Conservation (phyloP, 2,113 vertebrate genomes). For the Pholis gunnellus region DNA sequence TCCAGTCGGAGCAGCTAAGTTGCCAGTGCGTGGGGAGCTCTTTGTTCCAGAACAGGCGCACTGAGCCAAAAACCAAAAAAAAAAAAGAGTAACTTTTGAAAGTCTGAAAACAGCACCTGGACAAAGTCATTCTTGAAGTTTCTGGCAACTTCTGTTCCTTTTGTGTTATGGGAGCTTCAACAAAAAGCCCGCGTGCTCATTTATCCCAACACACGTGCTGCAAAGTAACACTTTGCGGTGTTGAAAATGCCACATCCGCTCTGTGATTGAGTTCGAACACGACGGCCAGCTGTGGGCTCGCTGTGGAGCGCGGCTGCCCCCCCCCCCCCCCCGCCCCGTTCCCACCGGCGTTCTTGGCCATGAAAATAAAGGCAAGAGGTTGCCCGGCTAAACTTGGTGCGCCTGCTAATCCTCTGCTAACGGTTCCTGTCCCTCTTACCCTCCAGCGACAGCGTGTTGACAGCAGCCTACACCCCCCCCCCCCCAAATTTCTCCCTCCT, state of each 20-base stretch:
- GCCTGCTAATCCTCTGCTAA: constrained; percentile 88
- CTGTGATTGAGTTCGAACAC: constrained; percentile 22
- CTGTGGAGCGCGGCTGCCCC: constrained; percentile 11
- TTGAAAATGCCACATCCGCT: constrained; percentile 30
- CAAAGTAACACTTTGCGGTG: constrained; percentile 15
- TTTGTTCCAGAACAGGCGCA: not conserved
- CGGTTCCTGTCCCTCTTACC: constrained; percentile 88
- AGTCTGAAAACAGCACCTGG: constrained; percentile 30
- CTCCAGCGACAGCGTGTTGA: constrained; percentile 84
- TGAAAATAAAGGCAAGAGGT: constrained; percentile 59
- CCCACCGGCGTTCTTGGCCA: constrained; percentile 38
- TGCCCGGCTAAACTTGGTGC: constrained; percentile 79
- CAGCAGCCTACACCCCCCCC: constrained; percentile 64
- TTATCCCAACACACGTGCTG: not conserved
- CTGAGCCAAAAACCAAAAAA: not conserved
- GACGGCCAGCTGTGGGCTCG: constrained; percentile 9
- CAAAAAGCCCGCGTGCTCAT: not conserved
- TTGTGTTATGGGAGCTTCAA: not conserved
- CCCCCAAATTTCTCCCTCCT: constrained; percentile 8
- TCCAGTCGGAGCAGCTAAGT: constrained; percentile 1
- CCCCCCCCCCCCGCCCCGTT: constrained; percentile 13
- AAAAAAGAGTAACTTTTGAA: not conserved
- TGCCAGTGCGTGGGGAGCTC: not conserved
- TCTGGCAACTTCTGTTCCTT: not conserved
- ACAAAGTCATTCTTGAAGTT: not conserved